Evolutionary conservation across 2,113 vertebrate species (phyloP).

Genomic region (Sinocyclocheilus maitianheensis): DNA sequence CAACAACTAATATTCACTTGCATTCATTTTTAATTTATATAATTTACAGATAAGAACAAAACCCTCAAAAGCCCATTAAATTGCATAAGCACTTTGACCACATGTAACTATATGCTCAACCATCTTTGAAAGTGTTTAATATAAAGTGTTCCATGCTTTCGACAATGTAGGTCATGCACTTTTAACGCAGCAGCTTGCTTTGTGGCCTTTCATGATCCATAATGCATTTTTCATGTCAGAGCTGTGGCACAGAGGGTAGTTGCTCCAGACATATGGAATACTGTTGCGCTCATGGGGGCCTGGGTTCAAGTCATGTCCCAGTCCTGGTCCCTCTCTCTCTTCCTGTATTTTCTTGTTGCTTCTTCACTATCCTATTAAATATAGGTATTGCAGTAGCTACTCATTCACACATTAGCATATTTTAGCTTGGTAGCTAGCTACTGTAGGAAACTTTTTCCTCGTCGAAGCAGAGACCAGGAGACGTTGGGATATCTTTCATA

Average conservation of each 20-base stretch:
- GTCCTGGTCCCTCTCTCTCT: neutral
- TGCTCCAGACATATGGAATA: neutral
- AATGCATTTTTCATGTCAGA: conserved; percentile 1
- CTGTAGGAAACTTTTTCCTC: too few species aligned
- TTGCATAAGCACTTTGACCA: neutral
- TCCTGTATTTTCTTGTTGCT: neutral
- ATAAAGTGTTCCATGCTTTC: neutral
- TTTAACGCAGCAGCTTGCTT: neutral
- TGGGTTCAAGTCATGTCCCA: neutral
- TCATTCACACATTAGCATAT: neutral
- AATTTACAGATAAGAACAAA: neutral
- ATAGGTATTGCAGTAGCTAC: neutral
- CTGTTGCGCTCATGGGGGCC: neutral
- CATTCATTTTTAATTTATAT: neutral
- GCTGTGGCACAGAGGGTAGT: neutral
- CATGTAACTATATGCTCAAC: neutral
- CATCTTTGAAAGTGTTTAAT: neutral
- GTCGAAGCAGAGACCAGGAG: too few species aligned
- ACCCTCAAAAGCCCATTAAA: neutral
- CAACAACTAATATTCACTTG: neutral
- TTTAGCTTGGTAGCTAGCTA: neutral
- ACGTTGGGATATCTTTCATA: too few species aligned
- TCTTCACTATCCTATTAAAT: neutral
- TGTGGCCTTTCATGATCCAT: neutral
- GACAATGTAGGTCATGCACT: neutral